phyloP scores from a whole-genome alignment of 2,113 vertebrate genomes.

The Oryctolagus cuniculus region mOryCun1.1 NC_091432.1:126590501-126591000 shows the following conservation, averaged over 20 bases:
- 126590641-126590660: too few relatives aligned
- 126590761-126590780: background rate
- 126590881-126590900: background rate
- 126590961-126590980: too few relatives aligned
- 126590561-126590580: too few relatives aligned
- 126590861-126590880: background rate
- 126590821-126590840: background rate
- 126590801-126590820: background rate
- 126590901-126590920: too few relatives aligned
- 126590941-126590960: too few relatives aligned
- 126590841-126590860: conserved; percentile 17
- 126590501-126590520: too few relatives aligned
- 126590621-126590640: background rate
- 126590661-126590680: too few relatives aligned
- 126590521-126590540: too few relatives aligned
- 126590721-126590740: background rate
- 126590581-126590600: too few relatives aligned
- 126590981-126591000: too few relatives aligned
- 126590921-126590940: too few relatives aligned
- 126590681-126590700: background rate
- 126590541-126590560: too few relatives aligned
- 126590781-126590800: background rate
- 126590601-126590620: background rate
- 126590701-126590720: background rate
- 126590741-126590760: background rate